Base-by-base conservation (phyloP, 2,888 invertebrate species). In the Drepanosiphum platanoidis region DNA sequence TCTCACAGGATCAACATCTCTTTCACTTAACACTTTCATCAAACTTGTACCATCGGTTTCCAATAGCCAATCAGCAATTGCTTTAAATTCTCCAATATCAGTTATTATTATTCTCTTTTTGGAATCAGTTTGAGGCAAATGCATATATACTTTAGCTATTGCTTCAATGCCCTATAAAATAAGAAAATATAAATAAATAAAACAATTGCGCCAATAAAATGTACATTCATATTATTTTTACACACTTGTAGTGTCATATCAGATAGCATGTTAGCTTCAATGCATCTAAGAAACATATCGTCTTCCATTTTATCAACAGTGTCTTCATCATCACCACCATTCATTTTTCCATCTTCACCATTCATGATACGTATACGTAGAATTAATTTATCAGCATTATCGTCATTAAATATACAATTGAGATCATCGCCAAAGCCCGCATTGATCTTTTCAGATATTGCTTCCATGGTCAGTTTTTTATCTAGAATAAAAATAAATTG, bases 11-110 rank as follows among this genome's bases (percentile, higher is more conserved):
- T 99, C 99, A 0, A 99, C 99, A 90, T 99, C 98, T 86, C 97
- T 92, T 90, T 99, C 99, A 83, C 97, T 97, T n/a, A 99, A 91
- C 18, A 96, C 98, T 90, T 97, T 97, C 96, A 98, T 98, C 90
- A 99, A 93, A 87, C 97, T 97, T 2, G 99, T 99, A 89, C 99
- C 99, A 89, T 99, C 99, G 88, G 99, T 99, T 93, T 99, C 99
- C 88, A 99, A 91, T 80, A 99, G 92, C 99, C 99, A 99, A 90
- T 99, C 99, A 18, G 98, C 97, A 86, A 99, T 97, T 0, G 97
- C 95, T 90, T 99, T 98, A 90, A 98, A 99, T 90, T 99, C 98
- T 70, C 99, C 99, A 70, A 97, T 96, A 82, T 98, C 98, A 0
- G 98, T 99, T 86, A 99, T 96, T 74, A 97, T 94, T 86, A 99